Evolutionary conservation across 2,888 invertebrate species (phyloP), one percentile per base, ranked within the genome.

Genomic region (Melinaea marsaeus): DNA sequence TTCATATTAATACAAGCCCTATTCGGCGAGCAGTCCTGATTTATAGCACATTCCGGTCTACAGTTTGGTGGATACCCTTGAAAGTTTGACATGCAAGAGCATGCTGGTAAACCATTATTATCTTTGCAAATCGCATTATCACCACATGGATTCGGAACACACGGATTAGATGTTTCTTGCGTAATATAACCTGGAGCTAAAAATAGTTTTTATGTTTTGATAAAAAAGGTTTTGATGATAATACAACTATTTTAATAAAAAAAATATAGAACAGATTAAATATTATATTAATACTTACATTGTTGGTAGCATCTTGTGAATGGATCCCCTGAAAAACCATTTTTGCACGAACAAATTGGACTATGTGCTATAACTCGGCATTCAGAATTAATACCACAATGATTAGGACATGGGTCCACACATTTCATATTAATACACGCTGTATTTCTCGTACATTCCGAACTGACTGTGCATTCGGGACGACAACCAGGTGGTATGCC

Each of bases 381-480:
- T 48, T 92, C 87, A 4, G 94, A 90, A 74, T 94, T 93, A 75
- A 88, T 86, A 54, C 95, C 95, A 74, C 95, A 95, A 59, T 93
- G 93, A 64, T 93, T 93, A 45, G 93, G 92, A 71, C 97, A 97
- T 47, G 97, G 96, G 80, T 96, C 93, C 34, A 88, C 79, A 79
- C 97, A 97, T 85, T 95, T 95, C 71, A 94, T 93, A 75, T 94
- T 93, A 11, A 95, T 86, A 75, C 97, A 97, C 3, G 96, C 94
- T 76, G 93, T 93, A 71, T 94, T 92, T 22, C 90, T 86, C 2
- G 94, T 79, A 80, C 97, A 97, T 81, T 96, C 96, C 0, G 94
- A 93, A 74, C 95, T 96, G 42, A 94, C 91, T 37, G 94, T 93
- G 79, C 96, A 96, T 84, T 95, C 95, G 9, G 95, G 96, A 71